phyloP scores from a whole-genome alignment of 1,140 invertebrate species.

The Ceratina calcarata region DNA sequence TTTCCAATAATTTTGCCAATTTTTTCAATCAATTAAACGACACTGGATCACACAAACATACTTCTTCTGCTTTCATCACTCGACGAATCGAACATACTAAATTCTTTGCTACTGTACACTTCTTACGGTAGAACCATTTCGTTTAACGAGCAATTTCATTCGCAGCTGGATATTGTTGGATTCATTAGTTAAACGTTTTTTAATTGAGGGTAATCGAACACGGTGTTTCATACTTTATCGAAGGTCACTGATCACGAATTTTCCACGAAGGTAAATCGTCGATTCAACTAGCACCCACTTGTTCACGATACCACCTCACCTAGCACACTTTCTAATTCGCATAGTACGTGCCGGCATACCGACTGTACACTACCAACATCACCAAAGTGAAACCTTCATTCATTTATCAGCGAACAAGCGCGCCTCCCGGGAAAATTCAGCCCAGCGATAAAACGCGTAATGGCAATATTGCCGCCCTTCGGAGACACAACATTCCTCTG shows the following conservation, averaged over 20 bases:
- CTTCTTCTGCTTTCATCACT: not conserved
- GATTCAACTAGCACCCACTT: slow-evolving; percentile 35
- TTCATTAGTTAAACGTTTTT: too few relatives aligned
- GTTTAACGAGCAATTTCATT: not conserved
- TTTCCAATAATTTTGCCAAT: slow-evolving; percentile 6
- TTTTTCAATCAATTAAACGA: slow-evolving; percentile 13
- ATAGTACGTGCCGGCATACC: slow-evolving; percentile 22
- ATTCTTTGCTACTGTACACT: not conserved
- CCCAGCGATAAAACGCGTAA: not conserved
- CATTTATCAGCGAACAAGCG: slow-evolving; percentile 31
- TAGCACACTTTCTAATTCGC: slow-evolving; percentile 60
- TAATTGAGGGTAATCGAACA: not conserved
- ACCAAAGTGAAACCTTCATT: slow-evolving; percentile 28
- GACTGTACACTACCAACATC: slow-evolving; percentile 11
- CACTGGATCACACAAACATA: not conserved
- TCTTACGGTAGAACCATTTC: not conserved
- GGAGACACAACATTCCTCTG: not conserved
- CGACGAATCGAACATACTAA: too few relatives aligned
- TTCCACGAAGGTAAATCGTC: too few relatives aligned
- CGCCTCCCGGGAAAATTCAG: slow-evolving; percentile 19
- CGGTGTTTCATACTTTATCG: not conserved
- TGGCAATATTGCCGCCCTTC: not conserved
- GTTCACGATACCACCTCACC: slow-evolving; percentile 41
- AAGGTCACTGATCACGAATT: not conserved
- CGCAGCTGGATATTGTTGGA: not conserved